Base-by-base conservation (phyloP, 1,140 invertebrate species). In the Aradophagus sp. region DNA sequence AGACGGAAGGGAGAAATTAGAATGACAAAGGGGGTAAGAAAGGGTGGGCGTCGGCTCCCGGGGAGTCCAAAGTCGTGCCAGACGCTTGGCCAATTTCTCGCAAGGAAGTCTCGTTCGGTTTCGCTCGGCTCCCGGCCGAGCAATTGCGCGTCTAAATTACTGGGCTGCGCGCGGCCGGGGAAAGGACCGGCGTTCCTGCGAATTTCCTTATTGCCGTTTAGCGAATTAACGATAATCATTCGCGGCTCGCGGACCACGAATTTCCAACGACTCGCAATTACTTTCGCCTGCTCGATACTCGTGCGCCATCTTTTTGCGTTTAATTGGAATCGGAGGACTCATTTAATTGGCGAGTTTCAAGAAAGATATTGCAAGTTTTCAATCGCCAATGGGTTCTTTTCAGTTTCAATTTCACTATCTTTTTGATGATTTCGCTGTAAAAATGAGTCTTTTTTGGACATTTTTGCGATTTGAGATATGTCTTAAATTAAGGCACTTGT, bases 1-100 rank as follows among this genome's bases (percentile, higher is more conserved):
- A 65, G 70, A 67, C 44, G 65, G 70, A 65, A 61, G 45, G 35
- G 53, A 16, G 58, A 53, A 76, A 73, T 70, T 73, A 73, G 74
- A 76, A 76, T 73, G 70, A 68, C 56, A 73, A 65, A 76, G 68
- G 55, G 59, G 65, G 52, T n/a, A n/a, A n/a, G n/a, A n/a, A n/a
- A n/a, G n/a, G n/a, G n/a, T n/a, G n/a, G n/a, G n/a, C n/a, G n/a
- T n/a, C n/a, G n/a, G n/a, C n/a, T n/a, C n/a, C n/a, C n/a, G 48
- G 32, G 56, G 47, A 62, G 34, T 16, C 45, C 50, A 39, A 52
- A 50, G 39, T 63, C 59, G 47, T 59, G 4, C 15, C 6, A 50
- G 47, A 41, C 26, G 48, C 35, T 53, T 38, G 56, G 67, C 63
- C 67, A 74, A 74, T 69, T 75, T 72, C 68, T 75, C 45, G 42